Evolutionary conservation across 2,113 vertebrate genomes (phyloP), one percentile per base, ranked within the genome.

Genomic region (Picathartes gymnocephalus): DNA sequence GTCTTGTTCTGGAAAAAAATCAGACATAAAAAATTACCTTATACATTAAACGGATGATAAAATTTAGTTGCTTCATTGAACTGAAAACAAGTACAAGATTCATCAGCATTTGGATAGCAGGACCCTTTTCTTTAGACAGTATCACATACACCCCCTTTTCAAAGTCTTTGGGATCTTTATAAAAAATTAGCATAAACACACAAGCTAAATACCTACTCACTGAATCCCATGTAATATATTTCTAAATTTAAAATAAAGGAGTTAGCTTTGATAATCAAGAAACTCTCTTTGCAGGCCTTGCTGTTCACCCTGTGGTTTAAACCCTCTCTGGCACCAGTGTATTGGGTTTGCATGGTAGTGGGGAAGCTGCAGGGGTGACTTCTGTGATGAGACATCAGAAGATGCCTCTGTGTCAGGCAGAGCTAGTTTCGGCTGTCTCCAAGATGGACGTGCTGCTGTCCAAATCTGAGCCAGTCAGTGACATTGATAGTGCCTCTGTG

Each of bases 1-100:
- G 94, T 98, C 42, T 96, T 94, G 39, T 87, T 98, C 99, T 99
- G 80, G 73, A 88, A 90, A 53, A 88, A 69, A 85, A 1, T 73
- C 40, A 61, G 40, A 28, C 11, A 14, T 54, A 54, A 65, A 78
- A n/a, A 53, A 45, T 64, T 87, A 80, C 11, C 72, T 81, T 25
- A 18, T 74, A 33, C 21, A 35, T 61, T 76, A 56, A 86, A 78
- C 73, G 27, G 14, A 57, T 42, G 30, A 27, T 62, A 11, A 83
- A 56, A 25, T 35, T 65, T 64, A 35, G 8, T 65, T 88, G 8
- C 23, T 78, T 83, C 18, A 8, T 62, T 81, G 47, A 81, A 50
- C 33, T 70, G 39, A 53, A 65, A 57, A 70, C 8, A 76, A 76
- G 14, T 44, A 31, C 21, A 50, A 54, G 18, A 28, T n/a, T 58